Evolutionary conservation across 1,140 invertebrate genomes (phyloP), one percentile per base, ranked within the genome.

Genomic region (Latrodectus geometricus): DNA sequence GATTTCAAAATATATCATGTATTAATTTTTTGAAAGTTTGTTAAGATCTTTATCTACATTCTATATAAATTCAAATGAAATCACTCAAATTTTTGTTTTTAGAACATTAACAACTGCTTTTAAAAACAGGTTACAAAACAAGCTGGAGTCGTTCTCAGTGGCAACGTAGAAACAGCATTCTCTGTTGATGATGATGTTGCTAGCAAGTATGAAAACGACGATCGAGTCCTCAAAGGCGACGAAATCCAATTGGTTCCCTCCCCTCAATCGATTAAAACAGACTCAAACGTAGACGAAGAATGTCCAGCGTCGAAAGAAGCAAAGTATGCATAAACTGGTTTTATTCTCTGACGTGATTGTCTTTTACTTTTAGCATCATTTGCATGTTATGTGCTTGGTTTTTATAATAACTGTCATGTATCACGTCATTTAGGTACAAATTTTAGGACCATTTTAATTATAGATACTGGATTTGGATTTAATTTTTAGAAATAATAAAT

Each of bases 221-320:
- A 79, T 4, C 23, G 66, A 17, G 9, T 80, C 8, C n/a, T 86
- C 8, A 74, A 86, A 9, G 84, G 20, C 0, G n/a, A 15, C 14
- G 84, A 86, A 80, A 79, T 54, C 0, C 76, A 87, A 52, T 8
- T 86, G 12, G 23, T 66, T 20, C 84, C 84, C 8, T 1, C 61
- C 3, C 17, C 49, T 23, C 23, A 74, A 7, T 70, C 68, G 2
- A 35, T 2, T 17, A 35, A 35, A 35, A 15, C 9, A 65, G 14
- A 14, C 11, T 69, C 68, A 69, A 12, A 54, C 23, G 8, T 14
- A 56, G 83, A 85, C 9, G 73, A 69, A 12, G 21, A 85, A 4
- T 85, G 83, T 65, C 73, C 48, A 9, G 35, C 61, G 11, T 61
- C 83, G 8, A 85, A 21, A 20, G 83, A 85, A 61, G 20, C 74